Evolutionary conservation across 2,888 invertebrate genomes (phyloP), one percentile per base, ranked within the genome.

Genomic region (Pelosia muscerda): DNA sequence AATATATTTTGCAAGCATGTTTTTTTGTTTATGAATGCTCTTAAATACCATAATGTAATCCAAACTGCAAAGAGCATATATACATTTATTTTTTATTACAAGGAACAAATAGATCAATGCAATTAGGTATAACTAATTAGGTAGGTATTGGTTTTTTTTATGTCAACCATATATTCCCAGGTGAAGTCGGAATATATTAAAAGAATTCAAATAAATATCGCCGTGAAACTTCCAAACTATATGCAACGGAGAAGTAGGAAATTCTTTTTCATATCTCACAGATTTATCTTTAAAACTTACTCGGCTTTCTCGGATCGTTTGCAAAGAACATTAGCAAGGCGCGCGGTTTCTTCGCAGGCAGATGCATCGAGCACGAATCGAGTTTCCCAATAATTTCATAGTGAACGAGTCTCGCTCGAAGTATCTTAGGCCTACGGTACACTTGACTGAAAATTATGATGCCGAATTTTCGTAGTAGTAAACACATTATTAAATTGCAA

Each of bases 361-460:
- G 93, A 92, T 93, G 90, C 90, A 93, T 92, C 93, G 91, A 81
- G 90, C 94, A 92, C 93, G 93, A 93, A 91, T 86, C 88, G 87
- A 89, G 87, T 92, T 91, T 90, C 89, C 92, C 92, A 93, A 94
- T 94, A 94, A 94, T 94, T 94, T 92, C 92, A 92, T 92, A 92
- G 89, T 84, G 85, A 81, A 87, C 88, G 87, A 88, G 87, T 81
- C 84, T 75, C 87, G 90, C 92, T 91, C 91, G 90, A 86, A 82
- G 84, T 78, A 83, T 77, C 79, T 69, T 72, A 72, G 88, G 49
- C 49, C 49, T 49, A 49, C 49, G n/a, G 9, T n/a, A 49, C 49
- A 49, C 49, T 49, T n/a, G 9, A 3, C 49, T 9, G 8, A 49
- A n/a, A n/a, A 49, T 49, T 38, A 38, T 3, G 38, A 38, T 38